phyloP scores from a whole-genome alignment of 2,888 invertebrate genomes.

The Tridacna crocea region DNA sequence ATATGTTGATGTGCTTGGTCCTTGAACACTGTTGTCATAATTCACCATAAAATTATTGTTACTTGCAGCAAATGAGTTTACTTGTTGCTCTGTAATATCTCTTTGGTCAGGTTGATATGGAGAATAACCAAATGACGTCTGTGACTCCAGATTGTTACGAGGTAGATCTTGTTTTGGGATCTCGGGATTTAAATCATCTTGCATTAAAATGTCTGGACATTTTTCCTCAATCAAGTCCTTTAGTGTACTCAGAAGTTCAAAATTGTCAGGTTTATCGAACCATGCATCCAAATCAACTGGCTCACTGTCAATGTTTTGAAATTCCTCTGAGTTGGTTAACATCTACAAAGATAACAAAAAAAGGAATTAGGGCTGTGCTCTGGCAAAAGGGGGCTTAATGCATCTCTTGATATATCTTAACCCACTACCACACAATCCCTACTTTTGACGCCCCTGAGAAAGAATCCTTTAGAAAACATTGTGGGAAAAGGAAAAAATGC shows the following conservation, averaged over 20 bases:
- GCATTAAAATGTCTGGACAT: slow-evolving; percentile 15
- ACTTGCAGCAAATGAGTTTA: too few relatives aligned
- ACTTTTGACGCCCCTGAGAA: too few relatives aligned
- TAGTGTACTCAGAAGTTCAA: neutral
- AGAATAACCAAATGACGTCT: neutral
- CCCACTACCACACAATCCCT: too few relatives aligned
- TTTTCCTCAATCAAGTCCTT: slow-evolving; percentile 3
- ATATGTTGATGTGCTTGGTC: neutral
- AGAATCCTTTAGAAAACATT: too few relatives aligned
- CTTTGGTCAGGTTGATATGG: too few relatives aligned
- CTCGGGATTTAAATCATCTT: neutral
- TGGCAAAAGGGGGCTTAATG: too few relatives aligned
- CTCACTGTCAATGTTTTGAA: neutral
- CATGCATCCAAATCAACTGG: neutral
- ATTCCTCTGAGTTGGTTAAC: neutral
- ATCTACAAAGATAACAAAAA: neutral
- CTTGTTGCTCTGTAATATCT: too few relatives aligned
- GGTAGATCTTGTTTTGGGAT: neutral
- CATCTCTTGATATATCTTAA: too few relatives aligned
- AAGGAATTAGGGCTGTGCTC: too few relatives aligned
- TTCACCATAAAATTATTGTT: neutral
- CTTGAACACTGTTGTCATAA: neutral
- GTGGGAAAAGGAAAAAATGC: too few relatives aligned
- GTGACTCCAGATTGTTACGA: neutral
- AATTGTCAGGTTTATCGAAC: slow-evolving; percentile 8